These are phyloP conservation scores for Eupleurogrammus muticus DNA, from an alignment of 2,797 vertebrate species.

Conservation along the genomic window DNA sequence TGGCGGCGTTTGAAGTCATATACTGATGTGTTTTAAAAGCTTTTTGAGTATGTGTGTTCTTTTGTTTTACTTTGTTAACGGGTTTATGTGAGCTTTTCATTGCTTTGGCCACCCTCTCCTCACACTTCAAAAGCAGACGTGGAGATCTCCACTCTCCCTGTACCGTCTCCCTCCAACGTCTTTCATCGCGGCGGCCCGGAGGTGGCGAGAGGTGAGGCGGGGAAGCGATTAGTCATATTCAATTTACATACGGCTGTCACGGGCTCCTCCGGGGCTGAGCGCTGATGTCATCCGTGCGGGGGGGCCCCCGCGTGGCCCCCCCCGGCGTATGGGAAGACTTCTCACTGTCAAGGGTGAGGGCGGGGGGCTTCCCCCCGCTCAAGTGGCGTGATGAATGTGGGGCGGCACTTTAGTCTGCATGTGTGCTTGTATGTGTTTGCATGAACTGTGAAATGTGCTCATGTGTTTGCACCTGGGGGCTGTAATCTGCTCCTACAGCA, in stretches of 20 bases:
- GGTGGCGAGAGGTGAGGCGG: conserved; percentile 77
- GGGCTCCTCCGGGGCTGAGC: conserved; percentile 55
- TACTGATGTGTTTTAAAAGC: background rate
- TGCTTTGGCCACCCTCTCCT: conserved; percentile 18
- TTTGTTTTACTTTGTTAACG: conserved; percentile 23
- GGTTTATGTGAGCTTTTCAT: no score
- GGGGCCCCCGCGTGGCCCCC: conserved; percentile 48
- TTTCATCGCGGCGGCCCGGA: conserved; percentile 73
- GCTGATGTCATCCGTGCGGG: conserved; percentile 78
- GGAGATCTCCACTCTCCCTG: conserved; percentile 40
- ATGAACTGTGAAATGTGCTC: conserved; percentile 38
- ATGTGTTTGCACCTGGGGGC: conserved; percentile 5
- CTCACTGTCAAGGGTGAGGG: conserved; percentile 41
- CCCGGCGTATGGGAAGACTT: conserved; percentile 70
- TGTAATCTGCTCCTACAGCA: no score
- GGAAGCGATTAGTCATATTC: conserved; percentile 86
- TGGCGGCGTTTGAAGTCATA: background rate
- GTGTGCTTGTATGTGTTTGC: conserved; percentile 34
- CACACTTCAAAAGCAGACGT: conserved; percentile 63
- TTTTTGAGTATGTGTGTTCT: background rate
- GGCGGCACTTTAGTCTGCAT: conserved; percentile 45
- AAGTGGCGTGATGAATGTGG: conserved; percentile 63
- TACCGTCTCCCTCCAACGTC: conserved; percentile 45
- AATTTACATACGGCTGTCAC: conserved; percentile 86
- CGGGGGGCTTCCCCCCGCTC: conserved; percentile 28